Base-by-base conservation (phyloP, 2,888 invertebrate genomes). In the Deroplatys truncata region DNA sequence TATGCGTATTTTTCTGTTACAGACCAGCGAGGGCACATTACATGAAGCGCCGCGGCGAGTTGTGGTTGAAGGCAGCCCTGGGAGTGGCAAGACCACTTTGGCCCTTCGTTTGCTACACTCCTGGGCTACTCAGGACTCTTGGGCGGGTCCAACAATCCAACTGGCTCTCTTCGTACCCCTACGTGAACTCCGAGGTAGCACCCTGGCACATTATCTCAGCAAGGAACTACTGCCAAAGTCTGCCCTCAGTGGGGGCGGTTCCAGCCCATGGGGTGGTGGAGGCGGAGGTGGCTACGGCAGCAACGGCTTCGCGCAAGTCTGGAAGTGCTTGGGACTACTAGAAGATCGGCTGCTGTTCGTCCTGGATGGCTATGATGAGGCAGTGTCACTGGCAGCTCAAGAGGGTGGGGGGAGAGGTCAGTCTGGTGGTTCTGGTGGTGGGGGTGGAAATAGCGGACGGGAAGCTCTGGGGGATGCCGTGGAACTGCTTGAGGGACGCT, bases 311-410 rank as follows among this genome's bases (percentile, higher is more conserved):
- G 90, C 90, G 8, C 90, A 90, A 56, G 86, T 90, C 84, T 91
- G 91, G 91, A 91, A 91, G 90, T 91, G 91, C 56, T 89, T 91
- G n/a, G 89, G 94, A 85, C 92, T 93, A 0, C 92, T 94, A 88
- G 94, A 94, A 89, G 94, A 94, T 82, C 93, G 94, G 49, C 92
- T 95, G 31, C 93, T 95, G 20, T 94, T 95, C 91, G 93, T 95
- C 31, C 92, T 95, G 82, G 95, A 95, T 91, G 95, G 95, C 1
- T 94, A 94, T 92, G 95, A 95, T 91, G 94, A 94, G 91, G 93
- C 94, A 29, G 92, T 93, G 31, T 35, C 88, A 4, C 43, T 90
- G 56, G 88, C 89, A 28, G 86, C 88, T 20, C 89, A 87, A 92
- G 93, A n/a, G 92, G 92, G 85, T 91, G 92, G 86, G 92, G 92